Conservation (phyloP, 2,113 vertebrate species). For the Limanda limanda region DNA sequence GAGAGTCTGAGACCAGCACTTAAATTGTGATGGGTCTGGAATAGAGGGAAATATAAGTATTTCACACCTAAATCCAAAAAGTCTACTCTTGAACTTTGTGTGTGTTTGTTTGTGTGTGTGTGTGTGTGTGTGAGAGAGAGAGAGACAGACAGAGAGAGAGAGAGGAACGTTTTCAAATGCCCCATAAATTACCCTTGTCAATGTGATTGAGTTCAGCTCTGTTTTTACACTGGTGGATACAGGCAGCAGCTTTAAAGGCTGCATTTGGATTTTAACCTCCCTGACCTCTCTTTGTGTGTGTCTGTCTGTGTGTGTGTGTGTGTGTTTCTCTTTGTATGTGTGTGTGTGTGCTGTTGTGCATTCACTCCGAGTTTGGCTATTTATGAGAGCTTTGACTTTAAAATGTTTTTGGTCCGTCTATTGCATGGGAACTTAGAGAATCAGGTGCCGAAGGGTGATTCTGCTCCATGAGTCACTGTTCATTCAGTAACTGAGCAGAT, state of each 20-base stretch:
- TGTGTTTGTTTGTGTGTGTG: no score
- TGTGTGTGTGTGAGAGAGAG: no score
- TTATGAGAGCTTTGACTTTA: not conserved
- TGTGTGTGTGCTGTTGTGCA: not conserved
- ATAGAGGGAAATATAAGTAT: no score
- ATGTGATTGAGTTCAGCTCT: conserved; percentile 1
- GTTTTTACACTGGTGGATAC: not conserved
- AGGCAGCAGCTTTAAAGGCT: conserved; percentile 9
- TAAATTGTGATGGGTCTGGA: no score
- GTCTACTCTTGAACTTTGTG: no score
- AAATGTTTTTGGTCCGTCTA: not conserved
- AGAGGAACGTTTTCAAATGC: no score
- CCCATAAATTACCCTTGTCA: no score
- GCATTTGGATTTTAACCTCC: conserved; percentile 1
- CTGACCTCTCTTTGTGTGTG: conserved; percentile 7
- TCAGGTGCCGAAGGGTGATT: not conserved
- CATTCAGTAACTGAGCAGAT: not conserved
- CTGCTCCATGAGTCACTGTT: conserved; percentile 3
- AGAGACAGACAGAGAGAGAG: no score
- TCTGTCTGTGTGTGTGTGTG: not conserved
- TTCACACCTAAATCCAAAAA: no score
- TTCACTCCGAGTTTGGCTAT: not conserved
- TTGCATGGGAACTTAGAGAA: not conserved
- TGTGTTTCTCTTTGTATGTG: not conserved
- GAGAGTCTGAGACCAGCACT: no score